A percentile compares a stretch with the other conserved stretches of the same genome.
Evolutionary conservation across 2,113 vertebrate genomes (phyloP).

Genomic region (Rhagologus leucostigma): DNA sequence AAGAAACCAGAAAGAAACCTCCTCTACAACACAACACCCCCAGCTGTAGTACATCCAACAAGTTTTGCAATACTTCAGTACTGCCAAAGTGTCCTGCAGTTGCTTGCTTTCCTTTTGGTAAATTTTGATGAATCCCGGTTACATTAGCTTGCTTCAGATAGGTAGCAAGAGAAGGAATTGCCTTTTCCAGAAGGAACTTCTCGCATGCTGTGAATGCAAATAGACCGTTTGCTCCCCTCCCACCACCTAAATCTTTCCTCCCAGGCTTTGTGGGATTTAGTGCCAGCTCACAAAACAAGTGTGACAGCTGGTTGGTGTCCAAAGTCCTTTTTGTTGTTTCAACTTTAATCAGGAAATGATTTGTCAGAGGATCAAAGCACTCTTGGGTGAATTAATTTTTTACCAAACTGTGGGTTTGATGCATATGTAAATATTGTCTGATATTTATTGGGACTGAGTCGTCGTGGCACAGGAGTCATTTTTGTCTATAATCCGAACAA

Average conservation of each 20-base stretch:
- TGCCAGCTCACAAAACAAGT: background rate
- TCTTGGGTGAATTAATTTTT: slow-evolving; percentile 52
- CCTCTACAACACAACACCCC: background rate
- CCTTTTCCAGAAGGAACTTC: background rate
- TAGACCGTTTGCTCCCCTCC: background rate
- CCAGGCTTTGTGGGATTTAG: background rate
- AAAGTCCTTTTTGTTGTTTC: slow-evolving; percentile 67
- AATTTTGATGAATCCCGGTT: background rate
- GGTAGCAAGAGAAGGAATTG: background rate
- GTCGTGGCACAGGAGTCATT: background rate
- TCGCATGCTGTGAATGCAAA: background rate
- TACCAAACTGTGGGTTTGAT: slow-evolving; percentile 43
- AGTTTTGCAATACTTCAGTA: background rate
- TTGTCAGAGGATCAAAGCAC: slow-evolving; percentile 75
- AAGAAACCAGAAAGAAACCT: too few species aligned
- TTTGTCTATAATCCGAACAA: background rate
- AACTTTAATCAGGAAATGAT: slow-evolving; percentile 72
- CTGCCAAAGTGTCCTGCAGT: background rate
- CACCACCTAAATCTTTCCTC: background rate
- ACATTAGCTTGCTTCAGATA: background rate
- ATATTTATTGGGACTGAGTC: background rate
- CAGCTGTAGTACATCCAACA: background rate
- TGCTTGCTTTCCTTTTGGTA: background rate
- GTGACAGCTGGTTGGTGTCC: slow-evolving; percentile 64
- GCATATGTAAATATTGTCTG: slow-evolving; percentile 26